phyloP scores from a whole-genome alignment of 2,797 vertebrate genomes.

The Tarsius wallacei region DNA sequence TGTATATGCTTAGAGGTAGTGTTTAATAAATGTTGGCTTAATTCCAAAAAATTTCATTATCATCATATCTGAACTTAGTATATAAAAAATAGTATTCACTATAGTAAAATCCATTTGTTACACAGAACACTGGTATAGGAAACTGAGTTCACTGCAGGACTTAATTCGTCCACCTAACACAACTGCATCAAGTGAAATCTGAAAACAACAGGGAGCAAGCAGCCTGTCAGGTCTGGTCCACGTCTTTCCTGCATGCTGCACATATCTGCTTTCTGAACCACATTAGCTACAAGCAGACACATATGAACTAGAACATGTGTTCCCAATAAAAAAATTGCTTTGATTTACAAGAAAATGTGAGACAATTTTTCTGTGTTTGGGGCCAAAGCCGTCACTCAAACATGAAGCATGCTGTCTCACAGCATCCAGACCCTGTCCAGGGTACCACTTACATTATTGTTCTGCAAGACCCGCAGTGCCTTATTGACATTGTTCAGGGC shows the following conservation, averaged over 20 bases:
- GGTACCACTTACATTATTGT: slow-evolving; percentile 96
- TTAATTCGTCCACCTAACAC: not conserved
- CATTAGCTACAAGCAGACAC: not conserved
- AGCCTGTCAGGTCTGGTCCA: not conserved
- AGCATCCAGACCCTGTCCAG: not conserved
- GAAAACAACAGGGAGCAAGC: not conserved
- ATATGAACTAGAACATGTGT: not conserved
- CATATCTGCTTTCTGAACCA: slow-evolving; percentile 48
- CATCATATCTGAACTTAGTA: not conserved
- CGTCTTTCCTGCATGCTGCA: not conserved
- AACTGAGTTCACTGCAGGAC: not conserved
- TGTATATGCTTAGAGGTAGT: not conserved
- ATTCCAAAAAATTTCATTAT: slow-evolving; percentile 30
- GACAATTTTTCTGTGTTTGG: not conserved
- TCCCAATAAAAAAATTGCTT: slow-evolving; percentile 61
- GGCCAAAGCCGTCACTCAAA: not conserved
- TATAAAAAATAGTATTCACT: not conserved
- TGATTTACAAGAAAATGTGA: slow-evolving; percentile 37
- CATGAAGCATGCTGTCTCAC: slow-evolving; percentile 11
- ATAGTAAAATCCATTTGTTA: not conserved
- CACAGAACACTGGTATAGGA: not conserved
- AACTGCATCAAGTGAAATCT: not conserved
- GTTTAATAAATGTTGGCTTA: not conserved
- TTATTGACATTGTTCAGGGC: slow-evolving; percentile 99
- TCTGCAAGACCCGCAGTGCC: slow-evolving; percentile 97